Evolutionary conservation across 92 coral and sea anemone genomes (phyloP), one percentile per base, ranked within the genome.

Genomic region (Parazoanthus atlanticus): DNA sequence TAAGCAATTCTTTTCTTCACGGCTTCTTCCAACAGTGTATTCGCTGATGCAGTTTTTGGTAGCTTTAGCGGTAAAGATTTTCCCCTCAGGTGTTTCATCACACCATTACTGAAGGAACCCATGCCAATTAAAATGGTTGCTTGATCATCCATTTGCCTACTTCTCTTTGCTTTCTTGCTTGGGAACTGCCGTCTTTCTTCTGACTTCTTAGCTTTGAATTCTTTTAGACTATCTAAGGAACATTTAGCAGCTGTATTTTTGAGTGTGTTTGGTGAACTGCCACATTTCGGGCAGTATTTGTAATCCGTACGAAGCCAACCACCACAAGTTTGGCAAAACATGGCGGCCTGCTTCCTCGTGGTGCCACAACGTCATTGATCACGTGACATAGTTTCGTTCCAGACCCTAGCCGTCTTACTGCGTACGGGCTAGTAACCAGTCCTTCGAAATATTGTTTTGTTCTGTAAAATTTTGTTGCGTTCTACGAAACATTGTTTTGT

Each of bases 201-300:
- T 40, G 2, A 40, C 6, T 40, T 3, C 4, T 40, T 40, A 8
- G 4, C 6, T 40, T 40, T 38, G 3, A 40, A 0, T 8, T 40
- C 43, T 40, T 40, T 72, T 30, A 31, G 19, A 72, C 7, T 31
- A 31, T 31, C 36, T 19, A 72, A 72, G 40, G 76, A 30, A 72
- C 17, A 1, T 31, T 72, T 29, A 28, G 40, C 25, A 34, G 19
- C 41, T 30, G 76, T 28, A 6, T 21, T 72, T 72, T 30, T 72
- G 19, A 21, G 15, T 4, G 17, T 26, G 36, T 70, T 70, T 17
- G 31, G 76, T 30, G 21, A 72, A 31, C 19, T 72, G 36, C 76
- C 19, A 70, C 75, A 70, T 70, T 70, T 70, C 31, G 75, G 75
- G 33, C 75, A n/a, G 75, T 70, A 70, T 25, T 70, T 70, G 15